Evolutionary conservation across 2,113 vertebrate genomes (phyloP).

Genomic region (Ariopsis seemanni): DNA sequence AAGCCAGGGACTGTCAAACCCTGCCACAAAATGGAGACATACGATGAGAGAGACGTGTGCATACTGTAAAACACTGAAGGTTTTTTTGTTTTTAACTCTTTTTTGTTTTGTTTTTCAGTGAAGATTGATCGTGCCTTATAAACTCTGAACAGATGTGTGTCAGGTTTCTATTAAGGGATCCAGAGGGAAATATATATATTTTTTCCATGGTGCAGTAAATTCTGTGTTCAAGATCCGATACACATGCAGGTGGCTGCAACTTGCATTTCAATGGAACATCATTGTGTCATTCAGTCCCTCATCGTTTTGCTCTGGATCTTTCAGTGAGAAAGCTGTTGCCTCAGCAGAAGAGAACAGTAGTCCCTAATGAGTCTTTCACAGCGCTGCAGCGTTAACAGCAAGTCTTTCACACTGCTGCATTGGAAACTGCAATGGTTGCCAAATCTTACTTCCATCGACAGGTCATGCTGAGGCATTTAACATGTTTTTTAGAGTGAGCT

Average conservation of each 20-base stretch:
- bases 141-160: conserved; percentile 47
- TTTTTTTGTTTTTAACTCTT: conserved; percentile 10
- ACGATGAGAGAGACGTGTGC: conserved; percentile 32
- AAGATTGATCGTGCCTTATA: conserved; percentile 34
- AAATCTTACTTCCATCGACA: conserved; percentile 38
- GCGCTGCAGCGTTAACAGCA: conserved; percentile 27
- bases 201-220: conserved; percentile 39
- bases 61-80: conserved; percentile 35
- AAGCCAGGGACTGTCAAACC: conserved; percentile 28
- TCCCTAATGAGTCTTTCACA: conserved; percentile 46
- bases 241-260: conserved; percentile 24
- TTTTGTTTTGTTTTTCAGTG: conserved; percentile 12
- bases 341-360: conserved; percentile 43
- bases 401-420: conserved; percentile 41
- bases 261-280: conserved; percentile 29
- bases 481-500: conserved; percentile 38
- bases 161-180: conserved; percentile 37
- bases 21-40: conserved; percentile 37
- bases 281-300: conserved; percentile 21
- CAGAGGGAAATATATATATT: conserved; percentile 22
- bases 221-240: conserved; percentile 12
- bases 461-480: conserved; percentile 44
- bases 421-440: conserved; percentile 33
- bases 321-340: conserved; percentile 31
- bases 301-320: conserved; percentile 26